These are phyloP conservation scores for Agriopis aurantiaria DNA, from an alignment of 2,888 invertebrate species.

Conservation along the genomic window DNA sequence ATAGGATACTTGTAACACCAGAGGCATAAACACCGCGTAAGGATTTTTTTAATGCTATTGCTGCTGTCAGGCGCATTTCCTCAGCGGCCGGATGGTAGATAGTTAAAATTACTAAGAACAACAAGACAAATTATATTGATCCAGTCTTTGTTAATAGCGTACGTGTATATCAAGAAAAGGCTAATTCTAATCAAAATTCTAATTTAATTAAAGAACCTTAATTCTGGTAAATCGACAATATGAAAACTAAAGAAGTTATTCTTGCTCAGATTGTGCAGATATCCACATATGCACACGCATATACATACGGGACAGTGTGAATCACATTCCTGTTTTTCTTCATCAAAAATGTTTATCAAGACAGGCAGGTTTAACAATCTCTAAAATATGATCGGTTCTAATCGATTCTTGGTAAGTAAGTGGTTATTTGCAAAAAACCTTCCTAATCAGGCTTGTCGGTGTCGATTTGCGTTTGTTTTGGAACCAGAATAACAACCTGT, in stretches of 20 bases:
- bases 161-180: no score
- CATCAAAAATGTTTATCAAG: conserved; percentile 8
- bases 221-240: neutral
- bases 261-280: neutral
- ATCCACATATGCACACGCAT: neutral
- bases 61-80: no score
- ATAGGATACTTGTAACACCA: no score
- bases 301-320: conserved; percentile 4
- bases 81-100: no score
- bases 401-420: conserved; percentile 39
- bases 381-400: conserved; percentile 38
- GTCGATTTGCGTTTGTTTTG: conserved; percentile 64
- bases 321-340: conserved; percentile 24
- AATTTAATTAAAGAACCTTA: no score
- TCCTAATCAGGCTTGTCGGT: conserved; percentile 40
- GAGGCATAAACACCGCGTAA: no score
- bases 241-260: neutral
- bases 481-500: conserved; percentile 78
- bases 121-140: no score
- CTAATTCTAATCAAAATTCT: no score
- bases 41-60: no score
- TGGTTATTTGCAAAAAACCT: conserved; percentile 42
- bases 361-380: conserved; percentile 32
- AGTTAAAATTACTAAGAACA: no score
- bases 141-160: no score